These are phyloP conservation scores for Syngnathus typhle DNA, from an alignment of 2,113 vertebrate genomes.

Conservation along the genomic window DNA sequence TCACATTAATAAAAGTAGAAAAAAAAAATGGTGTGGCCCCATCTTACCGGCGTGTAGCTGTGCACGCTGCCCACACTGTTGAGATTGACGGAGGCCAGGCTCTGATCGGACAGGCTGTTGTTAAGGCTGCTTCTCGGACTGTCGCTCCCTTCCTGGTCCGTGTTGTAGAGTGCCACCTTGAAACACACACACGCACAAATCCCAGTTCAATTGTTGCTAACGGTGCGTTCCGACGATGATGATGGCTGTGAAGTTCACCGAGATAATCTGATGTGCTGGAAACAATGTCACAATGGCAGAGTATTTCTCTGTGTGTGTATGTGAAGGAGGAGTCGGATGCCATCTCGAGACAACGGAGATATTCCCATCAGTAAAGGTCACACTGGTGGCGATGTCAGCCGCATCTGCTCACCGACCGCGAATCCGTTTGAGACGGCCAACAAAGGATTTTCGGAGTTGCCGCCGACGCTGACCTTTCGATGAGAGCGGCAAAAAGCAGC, in stretches of 20 bases:
- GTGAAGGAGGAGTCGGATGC: slow-evolving; percentile 23
- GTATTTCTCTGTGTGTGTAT: slow-evolving; percentile 6
- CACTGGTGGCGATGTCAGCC: slow-evolving; percentile 52
- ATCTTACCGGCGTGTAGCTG: slow-evolving; percentile 83
- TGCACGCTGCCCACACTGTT: slow-evolving; percentile 88
- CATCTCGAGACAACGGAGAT: slow-evolving; percentile 50
- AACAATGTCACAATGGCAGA: slow-evolving; percentile 34
- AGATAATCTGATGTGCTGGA: slow-evolving; percentile 19
- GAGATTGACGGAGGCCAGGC: slow-evolving; percentile 87
- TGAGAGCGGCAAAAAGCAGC: slow-evolving; percentile 46
- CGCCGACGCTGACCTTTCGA: slow-evolving; percentile 65
- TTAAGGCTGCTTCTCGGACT: slow-evolving; percentile 93
- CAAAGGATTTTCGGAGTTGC: slow-evolving; percentile 58
- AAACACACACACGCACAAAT: slow-evolving; percentile 24
- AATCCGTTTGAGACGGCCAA: slow-evolving; percentile 64
- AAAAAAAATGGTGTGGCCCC: not conserved
- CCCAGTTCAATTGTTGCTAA: slow-evolving; percentile 4
- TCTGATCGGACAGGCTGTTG: slow-evolving; percentile 92
- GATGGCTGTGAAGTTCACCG: slow-evolving; percentile 21
- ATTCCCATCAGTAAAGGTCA: slow-evolving; percentile 69
- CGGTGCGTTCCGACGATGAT: slow-evolving; percentile 22
- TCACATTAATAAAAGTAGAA: not conserved
- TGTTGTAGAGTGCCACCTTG: slow-evolving; percentile 86
- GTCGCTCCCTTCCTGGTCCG: slow-evolving; percentile 88
- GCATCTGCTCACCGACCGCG: slow-evolving; percentile 62